Percentiles rank a stretch among this genome's conserved stretches.
phyloP scores from a whole-genome alignment of 2,113 vertebrate species.

The Myotis yumanensis region DNA sequence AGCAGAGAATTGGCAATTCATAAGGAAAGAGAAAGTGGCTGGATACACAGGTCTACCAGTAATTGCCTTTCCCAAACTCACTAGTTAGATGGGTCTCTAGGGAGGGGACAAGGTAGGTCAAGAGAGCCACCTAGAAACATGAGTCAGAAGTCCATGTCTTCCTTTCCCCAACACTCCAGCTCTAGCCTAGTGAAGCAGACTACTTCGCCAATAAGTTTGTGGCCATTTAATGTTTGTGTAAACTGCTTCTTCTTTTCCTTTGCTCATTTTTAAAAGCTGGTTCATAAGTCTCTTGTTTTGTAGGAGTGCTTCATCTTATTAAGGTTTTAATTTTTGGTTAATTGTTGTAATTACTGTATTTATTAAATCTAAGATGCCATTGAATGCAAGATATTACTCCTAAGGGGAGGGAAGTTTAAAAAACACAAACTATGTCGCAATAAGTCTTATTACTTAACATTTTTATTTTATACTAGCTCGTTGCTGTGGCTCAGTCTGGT shows the following conservation, averaged over 20 bases:
- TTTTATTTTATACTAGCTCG: not conserved
- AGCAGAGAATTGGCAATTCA: conserved; percentile 8
- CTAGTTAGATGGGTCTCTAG: not conserved
- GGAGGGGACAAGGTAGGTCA: not conserved
- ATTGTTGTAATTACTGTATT: not conserved
- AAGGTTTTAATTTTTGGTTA: not conserved
- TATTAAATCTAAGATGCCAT: not conserved
- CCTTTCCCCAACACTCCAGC: not conserved
- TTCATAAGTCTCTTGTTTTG: not conserved
- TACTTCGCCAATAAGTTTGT: not conserved
- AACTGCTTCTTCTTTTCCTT: not conserved
- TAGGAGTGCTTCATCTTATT: not conserved
- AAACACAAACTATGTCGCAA: not conserved
- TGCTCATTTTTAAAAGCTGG: not conserved
- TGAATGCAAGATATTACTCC: not conserved
- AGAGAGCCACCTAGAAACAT: not conserved
- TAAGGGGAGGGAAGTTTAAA: not conserved
- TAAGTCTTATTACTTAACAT: not conserved
- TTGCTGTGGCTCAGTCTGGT: no score
- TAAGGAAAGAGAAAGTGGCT: conserved; percentile 47
- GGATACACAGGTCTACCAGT: not conserved
- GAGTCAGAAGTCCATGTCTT: not conserved
- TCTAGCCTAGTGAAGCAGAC: not conserved
- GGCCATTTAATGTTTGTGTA: not conserved
- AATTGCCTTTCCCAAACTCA: not conserved